Evolutionary conservation across 2,888 invertebrate genomes (phyloP), one percentile per base, ranked within the genome.

Genomic region (Athetis lepigone): DNA sequence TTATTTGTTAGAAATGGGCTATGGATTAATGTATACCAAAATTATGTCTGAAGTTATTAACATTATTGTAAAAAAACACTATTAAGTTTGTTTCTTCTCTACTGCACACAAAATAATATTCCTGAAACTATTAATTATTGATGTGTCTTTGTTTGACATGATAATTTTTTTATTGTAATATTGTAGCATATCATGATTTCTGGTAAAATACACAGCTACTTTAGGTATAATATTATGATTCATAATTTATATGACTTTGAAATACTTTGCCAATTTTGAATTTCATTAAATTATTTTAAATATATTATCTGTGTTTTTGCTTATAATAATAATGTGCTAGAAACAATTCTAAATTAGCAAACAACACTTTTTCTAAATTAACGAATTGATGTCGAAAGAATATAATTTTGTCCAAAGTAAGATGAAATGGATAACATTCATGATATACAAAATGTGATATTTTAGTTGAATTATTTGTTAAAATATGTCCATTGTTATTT

Each of bases 401-500:
- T 58, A 52, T 66, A 23, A 52, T 56, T 72, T 58, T 57, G 51
- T 18, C n/a, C 3, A 16, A 72, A 52, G 45, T 33, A 33, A 43
- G 33, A 56, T 33, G 37, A 72, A 47, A 18, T 64, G 27, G 37
- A 56, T 46, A 63, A 54, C 56, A 63, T 68, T 64, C 63, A 69
- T 72, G 72, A 69, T 77, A 75, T 64, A 65, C 63, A 61, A 83
- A 79, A 82, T 83, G 83, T 85, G 85, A 85, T 84, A 84, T 80
- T 62, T 69, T 81, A 76, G 74, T 79, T 80, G 76, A 66, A 71
- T 76, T 76, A 61, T 65, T 68, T 79, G 60, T 65, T 76, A 68
- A 66, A 70, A 65, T 54, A 61, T 77, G 62, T 60, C 43, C 54
- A 60, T 66, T 80, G 69, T 80, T 77, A 70, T 68, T 77, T 75